A percentile compares a stretch with the other conserved stretches of the same genome.
These are phyloP conservation scores for Tipula helvola DNA, from an alignment of 2,888 invertebrate species.

Conservation along the genomic window DNA sequence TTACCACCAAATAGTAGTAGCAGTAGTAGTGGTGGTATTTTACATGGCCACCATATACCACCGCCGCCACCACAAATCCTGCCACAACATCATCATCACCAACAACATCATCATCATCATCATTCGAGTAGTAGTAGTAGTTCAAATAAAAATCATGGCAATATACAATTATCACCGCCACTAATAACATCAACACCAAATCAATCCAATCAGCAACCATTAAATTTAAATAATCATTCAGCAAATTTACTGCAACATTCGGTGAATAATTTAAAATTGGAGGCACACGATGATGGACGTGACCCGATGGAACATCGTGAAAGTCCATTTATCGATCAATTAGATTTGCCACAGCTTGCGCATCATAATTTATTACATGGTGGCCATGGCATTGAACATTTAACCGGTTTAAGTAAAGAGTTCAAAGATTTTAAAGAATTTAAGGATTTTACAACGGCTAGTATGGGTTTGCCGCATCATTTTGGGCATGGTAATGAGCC, in stretches of 20 bases:
- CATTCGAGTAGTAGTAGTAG: conserved; percentile 5
- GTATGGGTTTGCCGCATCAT: conserved; percentile 35
- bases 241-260: neutral
- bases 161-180: conserved; percentile 15
- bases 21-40: neutral
- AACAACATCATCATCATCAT: conserved; percentile 15
- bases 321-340: conserved; percentile 34
- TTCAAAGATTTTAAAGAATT: conserved; percentile 26
- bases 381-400: neutral
- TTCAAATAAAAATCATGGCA: conserved; percentile 17
- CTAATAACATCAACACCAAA: conserved; percentile 15
- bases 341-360: conserved; percentile 27
- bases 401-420: neutral
- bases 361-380: conserved; percentile 14
- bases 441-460: conserved; percentile 27
- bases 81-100: conserved; percentile 8
- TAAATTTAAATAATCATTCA: conserved; percentile 11
- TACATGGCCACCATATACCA: conserved; percentile 5
- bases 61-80: conserved; percentile 20
- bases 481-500: conserved; percentile 24
- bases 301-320: conserved; percentile 20
- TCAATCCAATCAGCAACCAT: conserved; percentile 12
- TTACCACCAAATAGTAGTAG: conserved; percentile 7
- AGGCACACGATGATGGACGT: conserved; percentile 21
- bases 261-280: conserved; percentile 27